Evolutionary conservation across 35 echinoderm and acorn worm species (phyloP), one percentile per base, ranked within the genome.

Genomic region (Lytechinus variegatus): DNA sequence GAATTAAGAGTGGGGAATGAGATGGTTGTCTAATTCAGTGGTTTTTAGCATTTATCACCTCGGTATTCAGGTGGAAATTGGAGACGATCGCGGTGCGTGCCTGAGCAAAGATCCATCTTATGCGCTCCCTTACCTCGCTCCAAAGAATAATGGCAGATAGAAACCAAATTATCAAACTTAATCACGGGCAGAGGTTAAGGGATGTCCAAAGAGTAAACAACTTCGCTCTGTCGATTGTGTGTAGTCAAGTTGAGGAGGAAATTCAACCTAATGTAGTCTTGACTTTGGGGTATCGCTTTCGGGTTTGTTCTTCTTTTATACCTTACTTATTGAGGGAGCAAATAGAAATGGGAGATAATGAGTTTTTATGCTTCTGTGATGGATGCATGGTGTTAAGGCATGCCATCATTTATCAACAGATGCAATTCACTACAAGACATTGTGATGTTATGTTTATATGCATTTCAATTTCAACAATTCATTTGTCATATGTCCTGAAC

Each of bases 121-220:
- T 16, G 19, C 6, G 66, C 66, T 79, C 66, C n/a, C 66, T 16
- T 24, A 14, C 66, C 14, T 4, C 4, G n/a, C 66, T 19, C 19
- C 19, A 79, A 79, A 79, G 66, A 79, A 79, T 79, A 24, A 79
- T 79, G 19, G 66, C 6, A 79, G 16, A 79, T 79, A 79, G 66
- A n/a, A 79, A 79, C 66, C 66, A 79, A 79, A 79, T 79, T 79
- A 79, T 79, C 66, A 24, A 79, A 79, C 66, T 79, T 79, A 79
- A 79, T 79, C 66, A 79, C 66, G 66, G 33, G 14, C 66, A 79
- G 66, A 79, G 66, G 66, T 79, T 19, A 79, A 79, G 24, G 19
- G 21, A 16, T 79, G 66, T 79, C 66, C 66, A 79, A 79, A 19
- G 66, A 79, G 66, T 79, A 79, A 79, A 79, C 66, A 79, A 19